These are phyloP conservation scores for Neopelma chrysocephalum DNA, from an alignment of 2,797 vertebrate species.

Conservation along the genomic window DNA sequence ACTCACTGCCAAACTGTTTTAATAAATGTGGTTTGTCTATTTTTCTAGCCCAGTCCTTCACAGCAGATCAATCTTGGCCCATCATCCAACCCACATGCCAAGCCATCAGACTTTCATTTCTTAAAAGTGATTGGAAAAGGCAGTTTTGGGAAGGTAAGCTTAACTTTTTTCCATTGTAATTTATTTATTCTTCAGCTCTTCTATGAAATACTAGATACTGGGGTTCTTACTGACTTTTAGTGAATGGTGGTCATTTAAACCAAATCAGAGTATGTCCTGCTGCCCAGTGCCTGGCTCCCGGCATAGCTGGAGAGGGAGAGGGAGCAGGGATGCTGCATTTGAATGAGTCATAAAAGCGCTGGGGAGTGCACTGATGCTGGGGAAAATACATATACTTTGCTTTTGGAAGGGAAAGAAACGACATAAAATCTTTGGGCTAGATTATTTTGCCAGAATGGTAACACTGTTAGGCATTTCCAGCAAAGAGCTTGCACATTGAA, in stretches of 20 bases:
- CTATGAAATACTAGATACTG: rapidly evolving
- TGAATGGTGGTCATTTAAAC: not conserved
- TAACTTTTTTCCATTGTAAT: not conserved
- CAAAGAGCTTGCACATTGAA: not conserved
- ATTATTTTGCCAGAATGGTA: not conserved
- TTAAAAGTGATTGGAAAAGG: slow-evolving; percentile 98
- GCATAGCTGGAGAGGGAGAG: not conserved
- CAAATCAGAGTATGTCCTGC: not conserved
- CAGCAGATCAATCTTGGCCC: slow-evolving; percentile 98
- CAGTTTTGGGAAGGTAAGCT: slow-evolving; percentile 91
- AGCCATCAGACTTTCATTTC: slow-evolving; percentile 97
- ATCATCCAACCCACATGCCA: slow-evolving; percentile 95
- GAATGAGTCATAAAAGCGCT: not conserved
- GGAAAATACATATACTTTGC: not conserved
- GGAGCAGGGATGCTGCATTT: not conserved
- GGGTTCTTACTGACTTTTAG: not conserved
- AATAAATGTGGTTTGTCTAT: not conserved
- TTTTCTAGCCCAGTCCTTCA: slow-evolving; percentile 90
- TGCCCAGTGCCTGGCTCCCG: not conserved
- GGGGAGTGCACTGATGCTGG: not conserved
- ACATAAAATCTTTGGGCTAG: not conserved
- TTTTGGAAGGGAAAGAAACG: not conserved
- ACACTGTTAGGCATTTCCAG: not conserved
- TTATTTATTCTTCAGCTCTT: not conserved
- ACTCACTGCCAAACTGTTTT: not conserved